Evolutionary conservation across 2,113 vertebrate species (phyloP).

Genomic region (Marcusenius ussheri): DNA sequence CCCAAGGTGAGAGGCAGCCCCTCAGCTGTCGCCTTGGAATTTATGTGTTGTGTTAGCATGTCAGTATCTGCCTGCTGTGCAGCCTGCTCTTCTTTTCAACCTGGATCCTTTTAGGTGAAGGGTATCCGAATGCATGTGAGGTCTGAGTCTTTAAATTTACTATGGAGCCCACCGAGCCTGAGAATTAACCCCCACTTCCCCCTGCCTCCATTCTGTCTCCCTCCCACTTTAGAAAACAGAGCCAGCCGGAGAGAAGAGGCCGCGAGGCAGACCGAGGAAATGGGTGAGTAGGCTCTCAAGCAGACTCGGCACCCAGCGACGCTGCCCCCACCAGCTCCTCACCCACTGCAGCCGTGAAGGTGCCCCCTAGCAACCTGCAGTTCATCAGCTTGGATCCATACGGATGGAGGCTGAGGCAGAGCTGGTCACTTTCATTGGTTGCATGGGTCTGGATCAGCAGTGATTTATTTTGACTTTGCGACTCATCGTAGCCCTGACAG

Average conservation of each 20-base stretch:
- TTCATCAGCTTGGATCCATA: neutral
- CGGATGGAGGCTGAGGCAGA: neutral
- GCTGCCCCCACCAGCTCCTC: neutral
- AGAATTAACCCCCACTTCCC: neutral
- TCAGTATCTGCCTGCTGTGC: neutral
- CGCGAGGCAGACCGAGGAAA: conserved; percentile 95
- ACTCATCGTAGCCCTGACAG: neutral
- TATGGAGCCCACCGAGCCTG: neutral
- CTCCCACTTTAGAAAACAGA: conserved; percentile 75
- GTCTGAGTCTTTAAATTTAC: neutral
- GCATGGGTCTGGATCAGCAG: neutral
- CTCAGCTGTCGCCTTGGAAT: neutral
- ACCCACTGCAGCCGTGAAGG: neutral
- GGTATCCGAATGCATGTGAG: neutral
- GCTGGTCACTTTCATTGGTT: neutral
- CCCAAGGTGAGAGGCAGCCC: conserved; percentile 48
- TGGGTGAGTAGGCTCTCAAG: conserved; percentile 71
- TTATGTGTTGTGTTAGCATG: neutral
- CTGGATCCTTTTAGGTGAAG: neutral
- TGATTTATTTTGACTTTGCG: neutral
- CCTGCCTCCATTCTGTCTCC: neutral
- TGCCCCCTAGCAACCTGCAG: neutral
- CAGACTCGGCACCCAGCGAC: neutral
- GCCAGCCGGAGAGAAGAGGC: conserved; percentile 83
- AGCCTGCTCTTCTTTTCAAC: neutral